Base-by-base conservation (phyloP, 2,888 invertebrate species). In the Tuberolachnus salignus region DNA sequence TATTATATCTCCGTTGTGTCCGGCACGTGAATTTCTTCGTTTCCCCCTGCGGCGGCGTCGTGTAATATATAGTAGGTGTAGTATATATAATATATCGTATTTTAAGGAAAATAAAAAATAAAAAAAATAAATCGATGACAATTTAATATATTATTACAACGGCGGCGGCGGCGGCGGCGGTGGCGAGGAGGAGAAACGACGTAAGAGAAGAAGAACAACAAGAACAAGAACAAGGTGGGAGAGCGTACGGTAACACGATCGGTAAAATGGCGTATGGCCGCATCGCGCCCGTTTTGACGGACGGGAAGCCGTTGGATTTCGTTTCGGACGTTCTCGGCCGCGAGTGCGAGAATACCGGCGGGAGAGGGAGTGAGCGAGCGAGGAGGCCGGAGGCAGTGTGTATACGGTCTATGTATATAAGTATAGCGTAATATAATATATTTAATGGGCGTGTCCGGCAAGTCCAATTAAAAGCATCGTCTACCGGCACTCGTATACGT, bases 391-490 rank as follows among this genome's bases (percentile, higher is more conserved):
- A 44, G 70, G 55, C 70, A 64, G 46, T 19, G 10, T 23, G 49
- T 66, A 9, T 44, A 46, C 14, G 10, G 10, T 9, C 10, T 9
- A 44, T 44, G 10, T 46, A 46, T 46, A 46, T 46, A n/a, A n/a
- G n/a, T n/a, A n/a, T n/a, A n/a, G n/a, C n/a, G n/a, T n/a, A 46
- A 46, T 46, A 46, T 46, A 46, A 34, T 46, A 16, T 71, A 71
- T 34, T 14, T 13, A 16, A 16, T 61, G 49, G 72, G 72, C 72
- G 72, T 73, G 72, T 21, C 71, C 61, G 61, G 16, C 16, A 16
- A 75, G 75, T 67, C 75, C 75, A 75, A 75, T 75, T 75, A 75
- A 75, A 75, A 75, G 16, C 67, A 67, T 67, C 57, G n/a, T 34
- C 49, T 23, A 1, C 49, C 46, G 6, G 57, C 42, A 3, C 57